Evolutionary conservation across 2,113 vertebrate species (phyloP), one percentile per base, ranked within the genome.

Genomic region (Melanerpes aurifrons): DNA sequence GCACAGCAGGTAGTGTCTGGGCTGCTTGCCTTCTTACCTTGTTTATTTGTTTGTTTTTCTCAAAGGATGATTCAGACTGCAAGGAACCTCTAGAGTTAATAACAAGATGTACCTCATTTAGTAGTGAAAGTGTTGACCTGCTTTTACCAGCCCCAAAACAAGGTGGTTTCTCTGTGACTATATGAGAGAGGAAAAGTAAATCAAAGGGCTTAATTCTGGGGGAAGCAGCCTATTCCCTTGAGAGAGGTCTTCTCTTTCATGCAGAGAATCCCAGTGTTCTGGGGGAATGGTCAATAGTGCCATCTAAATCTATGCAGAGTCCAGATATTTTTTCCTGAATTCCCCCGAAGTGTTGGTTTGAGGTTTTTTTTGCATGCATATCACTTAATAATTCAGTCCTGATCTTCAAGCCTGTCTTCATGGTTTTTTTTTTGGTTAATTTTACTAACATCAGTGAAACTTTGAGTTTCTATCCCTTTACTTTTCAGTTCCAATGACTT

Each of bases 341-440:
- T 85, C 95, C 90, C 82, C 87, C 79, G 81, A 86, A 71, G 80
- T 77, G 47, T 67, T 87, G 58, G 19, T 85, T 94, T 84, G 40
- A 10, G 40, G 10, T 40, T 40, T 40, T 40, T 96, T 84, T 94
- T 91, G 48, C 48, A 81, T 89, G 89, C 54, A 63, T 93, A 77
- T 71, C 92, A 94, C 97, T 91, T 90, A 94, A 96, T 97, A 96
- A 94, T 80, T 97, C 92, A 95, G 69, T 80, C 78, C 45, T 70
- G 72, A 74, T 94, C 83, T 95, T 96, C 80, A 77, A 87, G 20
- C 81, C 50, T 92, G 79, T 92, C 89, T 95, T 91, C 64, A 15
- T 45, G 15, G 13, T 43, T 43, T 43, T 43, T 96, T 93, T 95
- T 82, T 87, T 94, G 32, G 40, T 40, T 58, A 75, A n/a, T 32